Evolutionary conservation across 2,797 vertebrate species (phyloP), one percentile per base, ranked within the genome.

Genomic region (Anisognathus igniventris): DNA sequence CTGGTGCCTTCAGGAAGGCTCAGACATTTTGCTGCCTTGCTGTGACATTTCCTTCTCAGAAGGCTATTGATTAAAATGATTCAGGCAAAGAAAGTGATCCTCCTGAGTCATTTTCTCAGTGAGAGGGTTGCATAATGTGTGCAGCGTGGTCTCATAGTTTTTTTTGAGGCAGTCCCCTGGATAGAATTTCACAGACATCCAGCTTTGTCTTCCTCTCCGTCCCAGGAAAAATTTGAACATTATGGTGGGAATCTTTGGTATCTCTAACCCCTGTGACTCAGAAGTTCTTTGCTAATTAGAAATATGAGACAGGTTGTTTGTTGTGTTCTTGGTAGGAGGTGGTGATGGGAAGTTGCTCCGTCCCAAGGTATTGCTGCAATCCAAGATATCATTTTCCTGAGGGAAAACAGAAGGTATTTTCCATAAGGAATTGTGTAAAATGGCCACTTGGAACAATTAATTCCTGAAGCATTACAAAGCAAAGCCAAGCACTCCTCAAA

Each of bases 11-110:
- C 71, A 94, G 82, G 74, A 95, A 37, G 76, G 37, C 91, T 92
- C 95, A 95, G 95, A 39, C 73, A 48, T 93, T 96, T 90, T 88
- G 28, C 67, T 86, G 5, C 51, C 87, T 90, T 88, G 51, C 76
- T 73, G 83, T 93, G 85, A 91, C 82, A 92, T 96, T 96, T 96
- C 88, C 79, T 86, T 78, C 92, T 86, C 79, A n/a, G 86, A 96
- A 94, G 64, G 53, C 77, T 96, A 96, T 96, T 94, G 96, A 97
- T 96, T 95, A 93, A 96, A 95, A 89, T 87, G 91, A 95, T 93
- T 92, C 93, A 89, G 86, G 93, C 84, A 61, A 73, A 73, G 92
- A 93, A 96, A 94, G 76, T 57, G 85, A 93, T 97, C 92, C 87
- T 96, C 90, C 95, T 90, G 95, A 94, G 92, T 96, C 73, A 96